Base-by-base conservation (phyloP, 2,888 invertebrate species). In the Morinoia aosen region DNA sequence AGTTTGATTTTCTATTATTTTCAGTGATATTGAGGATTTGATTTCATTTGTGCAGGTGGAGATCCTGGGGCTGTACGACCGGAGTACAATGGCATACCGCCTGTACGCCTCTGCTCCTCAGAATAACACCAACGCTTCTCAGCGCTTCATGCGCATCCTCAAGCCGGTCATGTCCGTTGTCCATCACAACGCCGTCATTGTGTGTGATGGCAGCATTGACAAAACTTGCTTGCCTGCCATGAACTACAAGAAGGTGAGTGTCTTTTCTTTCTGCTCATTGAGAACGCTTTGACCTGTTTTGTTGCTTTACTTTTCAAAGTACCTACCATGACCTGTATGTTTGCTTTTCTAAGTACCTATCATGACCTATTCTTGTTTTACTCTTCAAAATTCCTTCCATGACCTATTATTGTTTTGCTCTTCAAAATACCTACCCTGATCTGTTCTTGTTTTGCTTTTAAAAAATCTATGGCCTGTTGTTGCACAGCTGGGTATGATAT, bases 131-230 rank as follows among this genome's bases (percentile, higher is more conserved):
- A 96, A 96, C n/a, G 96, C 96, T 7, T 58, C 95, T 5, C 96
- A 96, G 88, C 94, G 96, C 90, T 96, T 96, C 91, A 94, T 96
- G 48, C 96, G 96, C 39, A 96, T 96, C 61, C 95, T 96, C 56
- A 96, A 95, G 94, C 96, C 96, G 7, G 90, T 96, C 19, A 94
- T 95, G 58, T 88, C 94, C 33, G 96, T 96, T 12, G 97, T 97
- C 19, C 96, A 98, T 97, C 98, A 98, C 11, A 98, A 98, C 0
- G 98, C 98, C 58, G 98, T 98, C 3, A 98, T 99, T 95, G 97
- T 98, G 4, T 98, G 98, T 0, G 99, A 99, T 97, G 97, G 98
- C 96, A 98, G 98, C 0, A 98, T 99, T 0, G 99, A 99, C 97
- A 98, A 98, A 97, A 98, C 98, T 58, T 98, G 95, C 57, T 95